Base-by-base conservation (phyloP, 1,140 invertebrate genomes). In the Calosoma granatense region DNA sequence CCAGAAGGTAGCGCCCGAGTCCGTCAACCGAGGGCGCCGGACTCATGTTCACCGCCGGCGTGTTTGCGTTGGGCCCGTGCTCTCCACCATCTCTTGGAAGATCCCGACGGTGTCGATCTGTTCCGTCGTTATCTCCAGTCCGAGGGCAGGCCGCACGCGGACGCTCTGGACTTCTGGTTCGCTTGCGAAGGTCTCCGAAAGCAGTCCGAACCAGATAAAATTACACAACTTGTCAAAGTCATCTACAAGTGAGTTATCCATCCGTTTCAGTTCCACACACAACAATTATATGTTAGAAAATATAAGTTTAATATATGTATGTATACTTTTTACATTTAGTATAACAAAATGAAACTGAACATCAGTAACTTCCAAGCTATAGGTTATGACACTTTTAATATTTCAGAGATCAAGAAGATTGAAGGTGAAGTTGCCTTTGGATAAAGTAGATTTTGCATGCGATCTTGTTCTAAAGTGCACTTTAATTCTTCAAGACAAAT, bases 111-210 rank as follows among this genome's bases (percentile, higher is more conserved):
- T 51, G 85, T 92, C 56, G 80, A 84, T 53, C 76, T 94, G 63
- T 95, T 94, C 74, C 82, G 85, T 67, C 80, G 81, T 67, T 95
- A 89, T 74, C 79, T 94, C 60, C 76, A 84, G 64, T 80, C 88
- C 64, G 92, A 94, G 72, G 84, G 86, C 56, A 82, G 82, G 62
- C 79, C 81, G 60, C 83, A 88, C 70, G 82, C 84, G 53, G 84
- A 88, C 71, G 79, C 84, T 36, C 80, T 94, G 59, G 85, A 90
- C 67, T 94, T 94, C 74, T 92, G 90, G 81, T 94, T 93, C 74
- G 92, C 90, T 47, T 93, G 91, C 72, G 85, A 92, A 69, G 92
- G 92, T 15, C 79, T 94, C 56, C 90, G 90, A 65, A 85, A 87
- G 67, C 84, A 90, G 66, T 76, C 78, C 58, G 84, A 88, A 70